Base-by-base conservation (phyloP, 2,888 invertebrate species). In the Beris morrisii region DNA sequence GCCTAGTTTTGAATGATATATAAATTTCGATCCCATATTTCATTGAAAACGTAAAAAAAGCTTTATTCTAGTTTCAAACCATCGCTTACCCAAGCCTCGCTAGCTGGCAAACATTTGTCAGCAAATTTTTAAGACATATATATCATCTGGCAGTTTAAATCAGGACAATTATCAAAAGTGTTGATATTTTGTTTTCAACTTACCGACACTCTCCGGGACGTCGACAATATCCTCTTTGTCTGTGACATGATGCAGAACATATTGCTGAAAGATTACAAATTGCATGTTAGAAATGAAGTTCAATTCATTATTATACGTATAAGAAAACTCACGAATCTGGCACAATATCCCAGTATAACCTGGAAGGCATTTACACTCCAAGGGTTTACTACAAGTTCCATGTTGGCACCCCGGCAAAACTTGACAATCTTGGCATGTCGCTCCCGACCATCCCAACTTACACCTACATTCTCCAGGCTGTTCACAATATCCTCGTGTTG, bases 331-430 rank as follows among this genome's bases (percentile, higher is more conserved):
- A 96, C 95, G 91, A 72, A 88, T 91, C 80, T 95, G 92, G 74
- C 93, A 93, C 61, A 93, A 81, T 66, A 93, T 83, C 67, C 96
- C 96, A 11, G 92, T 93, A 85, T 91, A 97, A n/a, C 96, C 96
- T 4, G 92, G 89, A 64, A 88, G 82, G 77, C 97, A 97, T 76
- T 89, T 90, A 82, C 97, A 97, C 79, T 96, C 93, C 45, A 94
- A 84, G 2, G 93, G 92, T 75, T 91, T 89, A 71, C 88, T 87
- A 77, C 94, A 95, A 75, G 86, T 89, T 9, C 97, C 96, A 75
- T 94, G 91, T 74, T 90, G 88, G 80, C 96, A 97, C 71, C 95
- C 95, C 0, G 96, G 95, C 74, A 95, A 83, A 3, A 91, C 88
- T 76, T 93, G 90, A 78, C 95, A 96, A 70, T 92, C 87, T 73